Conservation (phyloP, 2,888 invertebrate genomes). For the Megalurothrips usitatus region DNA sequence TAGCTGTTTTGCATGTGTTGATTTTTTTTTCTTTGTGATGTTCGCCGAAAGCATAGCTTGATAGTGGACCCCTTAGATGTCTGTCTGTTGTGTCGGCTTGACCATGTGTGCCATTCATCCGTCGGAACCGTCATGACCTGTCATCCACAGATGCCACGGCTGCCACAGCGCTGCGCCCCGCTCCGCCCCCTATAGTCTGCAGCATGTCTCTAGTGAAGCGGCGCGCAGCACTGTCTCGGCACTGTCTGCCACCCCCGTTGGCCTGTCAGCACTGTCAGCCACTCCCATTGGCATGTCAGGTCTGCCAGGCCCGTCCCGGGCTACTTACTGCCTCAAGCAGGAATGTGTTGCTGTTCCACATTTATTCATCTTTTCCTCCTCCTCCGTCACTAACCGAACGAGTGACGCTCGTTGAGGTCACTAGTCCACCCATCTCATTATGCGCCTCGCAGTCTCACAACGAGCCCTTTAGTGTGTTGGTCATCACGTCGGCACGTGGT, state of each 20-base stretch:
- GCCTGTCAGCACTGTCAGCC: background rate
- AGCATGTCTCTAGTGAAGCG: background rate
- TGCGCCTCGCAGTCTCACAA: too few relatives aligned
- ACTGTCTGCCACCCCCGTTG: background rate
- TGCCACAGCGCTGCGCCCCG: background rate
- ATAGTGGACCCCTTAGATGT: too few relatives aligned
- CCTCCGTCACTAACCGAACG: background rate
- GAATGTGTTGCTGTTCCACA: background rate
- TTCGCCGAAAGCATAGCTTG: too few relatives aligned
- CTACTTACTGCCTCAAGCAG: background rate
- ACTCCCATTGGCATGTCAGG: background rate
- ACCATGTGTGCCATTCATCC: too few relatives aligned
- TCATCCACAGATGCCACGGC: background rate
- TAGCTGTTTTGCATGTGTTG: background rate
- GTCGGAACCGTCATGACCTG: background rate
- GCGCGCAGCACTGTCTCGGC: background rate
- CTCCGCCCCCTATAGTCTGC: background rate
- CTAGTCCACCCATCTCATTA: too few relatives aligned
- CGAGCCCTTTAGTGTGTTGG: background rate
- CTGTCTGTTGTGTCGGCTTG: too few relatives aligned
- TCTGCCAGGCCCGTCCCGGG: background rate
- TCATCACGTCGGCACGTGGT: background rate
- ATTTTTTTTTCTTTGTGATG: too few relatives aligned
- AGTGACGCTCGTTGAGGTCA: too few relatives aligned
- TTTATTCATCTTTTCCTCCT: background rate